Evolutionary conservation across 2,797 vertebrate genomes (phyloP).

Genomic region (Lepidocolaptes lacrymiger): DNA sequence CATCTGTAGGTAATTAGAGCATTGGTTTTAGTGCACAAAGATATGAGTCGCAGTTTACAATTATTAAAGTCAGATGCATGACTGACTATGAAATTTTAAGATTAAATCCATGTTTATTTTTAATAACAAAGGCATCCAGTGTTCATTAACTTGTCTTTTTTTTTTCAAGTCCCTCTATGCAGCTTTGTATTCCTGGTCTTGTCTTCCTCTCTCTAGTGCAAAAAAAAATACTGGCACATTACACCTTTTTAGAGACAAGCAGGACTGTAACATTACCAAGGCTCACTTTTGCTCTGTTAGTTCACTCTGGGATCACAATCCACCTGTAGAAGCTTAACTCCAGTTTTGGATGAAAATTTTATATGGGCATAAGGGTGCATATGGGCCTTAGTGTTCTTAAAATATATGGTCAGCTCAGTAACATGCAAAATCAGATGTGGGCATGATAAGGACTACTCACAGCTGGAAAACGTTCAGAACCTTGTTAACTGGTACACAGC

Average conservation of each 20-base stretch:
- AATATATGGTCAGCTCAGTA: background rate
- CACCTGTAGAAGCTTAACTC: background rate
- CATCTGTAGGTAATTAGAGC: slow-evolving; percentile 37
- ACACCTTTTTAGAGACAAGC: background rate
- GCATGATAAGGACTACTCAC: background rate
- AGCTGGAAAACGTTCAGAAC: slow-evolving; percentile 26
- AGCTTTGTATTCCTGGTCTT: slow-evolving; percentile 7
- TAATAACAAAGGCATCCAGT: slow-evolving; percentile 26
- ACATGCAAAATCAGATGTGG: background rate
- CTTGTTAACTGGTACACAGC: background rate
- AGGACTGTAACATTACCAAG: background rate
- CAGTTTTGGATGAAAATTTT: background rate
- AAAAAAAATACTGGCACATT: background rate
- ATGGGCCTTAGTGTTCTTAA: background rate
- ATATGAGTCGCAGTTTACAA: slow-evolving; percentile 44
- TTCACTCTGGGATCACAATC: background rate
- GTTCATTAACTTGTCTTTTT: slow-evolving; percentile 36
- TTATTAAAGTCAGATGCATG: slow-evolving; percentile 48
- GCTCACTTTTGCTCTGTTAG: slow-evolving; percentile 36
- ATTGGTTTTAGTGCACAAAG: background rate
- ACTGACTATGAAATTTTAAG: slow-evolving; percentile 39
- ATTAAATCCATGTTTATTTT: slow-evolving; percentile 67
- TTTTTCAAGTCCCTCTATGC: background rate
- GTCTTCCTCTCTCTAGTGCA: background rate
- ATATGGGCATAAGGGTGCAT: background rate